Evolutionary conservation across 1,140 invertebrate genomes (phyloP).

Genomic region (Aphis gossypii): DNA sequence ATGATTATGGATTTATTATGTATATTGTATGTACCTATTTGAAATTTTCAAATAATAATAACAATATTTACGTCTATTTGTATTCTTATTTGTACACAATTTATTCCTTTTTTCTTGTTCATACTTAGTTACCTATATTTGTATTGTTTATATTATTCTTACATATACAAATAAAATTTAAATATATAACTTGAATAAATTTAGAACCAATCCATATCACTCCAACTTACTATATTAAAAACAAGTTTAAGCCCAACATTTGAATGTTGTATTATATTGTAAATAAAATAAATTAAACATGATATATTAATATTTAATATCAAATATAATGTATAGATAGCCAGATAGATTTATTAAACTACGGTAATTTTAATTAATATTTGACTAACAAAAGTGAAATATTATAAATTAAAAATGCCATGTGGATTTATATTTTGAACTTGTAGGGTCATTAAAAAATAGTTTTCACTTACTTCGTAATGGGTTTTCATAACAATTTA

Average conservation of each 20-base stretch:
- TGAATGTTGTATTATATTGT: neutral
- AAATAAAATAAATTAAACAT: neutral
- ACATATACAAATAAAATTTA: neutral
- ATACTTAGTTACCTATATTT: neutral
- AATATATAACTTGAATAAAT: neutral
- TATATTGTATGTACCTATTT: neutral
- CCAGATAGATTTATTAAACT: neutral
- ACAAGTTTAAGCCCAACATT: neutral
- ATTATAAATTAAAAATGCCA: neutral
- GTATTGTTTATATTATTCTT: neutral
- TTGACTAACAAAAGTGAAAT: neutral
- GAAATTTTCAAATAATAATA: slow-evolving; percentile 9
- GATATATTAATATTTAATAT: neutral
- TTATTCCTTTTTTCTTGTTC: neutral
- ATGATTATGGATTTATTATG: neutral
- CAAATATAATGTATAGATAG: neutral
- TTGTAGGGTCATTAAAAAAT: slow-evolving; percentile 9
- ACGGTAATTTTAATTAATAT: slow-evolving; percentile 18
- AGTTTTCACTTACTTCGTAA: slow-evolving; percentile 36
- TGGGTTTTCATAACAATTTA: slow-evolving; percentile 42
- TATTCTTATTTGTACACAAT: neutral
- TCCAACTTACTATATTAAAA: neutral
- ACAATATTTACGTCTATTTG: neutral
- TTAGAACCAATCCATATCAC: neutral
- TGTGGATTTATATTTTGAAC: slow-evolving; percentile 21